phyloP scores from a whole-genome alignment of 2,113 vertebrate species.

The Euleptes europaea region DNA sequence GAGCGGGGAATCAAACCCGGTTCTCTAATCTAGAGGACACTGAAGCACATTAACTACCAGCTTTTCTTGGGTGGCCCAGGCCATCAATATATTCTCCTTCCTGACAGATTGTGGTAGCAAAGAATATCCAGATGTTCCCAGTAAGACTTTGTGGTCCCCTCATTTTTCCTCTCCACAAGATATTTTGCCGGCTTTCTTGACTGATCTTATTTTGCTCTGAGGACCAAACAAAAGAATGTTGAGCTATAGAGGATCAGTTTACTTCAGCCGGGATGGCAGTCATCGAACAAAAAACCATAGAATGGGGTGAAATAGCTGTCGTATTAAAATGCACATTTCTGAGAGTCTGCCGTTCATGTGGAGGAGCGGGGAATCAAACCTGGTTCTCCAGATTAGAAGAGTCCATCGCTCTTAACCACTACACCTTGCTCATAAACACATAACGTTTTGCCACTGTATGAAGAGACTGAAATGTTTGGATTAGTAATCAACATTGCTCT shows the following conservation, averaged over 20 bases:
- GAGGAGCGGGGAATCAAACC: no score
- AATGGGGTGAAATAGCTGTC: not conserved
- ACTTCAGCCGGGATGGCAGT: constrained; percentile 17
- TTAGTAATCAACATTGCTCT: not conserved
- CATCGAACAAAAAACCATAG: constrained; percentile 26
- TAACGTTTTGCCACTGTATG: not conserved
- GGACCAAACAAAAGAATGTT: constrained; percentile 39
- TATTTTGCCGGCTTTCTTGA: not conserved
- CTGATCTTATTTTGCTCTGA: not conserved
- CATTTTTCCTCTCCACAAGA: no score
- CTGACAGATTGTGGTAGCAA: not conserved
- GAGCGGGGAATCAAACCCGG: no score
- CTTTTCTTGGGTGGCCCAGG: not conserved
- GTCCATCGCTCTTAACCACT: no score
- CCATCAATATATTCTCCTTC: not conserved
- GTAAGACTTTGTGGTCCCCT: not conserved
- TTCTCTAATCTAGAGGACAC: no score
- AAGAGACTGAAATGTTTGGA: not conserved
- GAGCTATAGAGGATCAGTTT: constrained; percentile 19
- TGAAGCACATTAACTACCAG: not conserved
- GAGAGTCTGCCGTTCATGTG: no score
- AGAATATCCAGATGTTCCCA: not conserved
- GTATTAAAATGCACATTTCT: constrained; percentile 30
- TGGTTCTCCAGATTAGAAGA: no score
- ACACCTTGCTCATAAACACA: not conserved